Conservation (phyloP, 2,113 vertebrate species). For the Beaufortia kweichowensis region DNA sequence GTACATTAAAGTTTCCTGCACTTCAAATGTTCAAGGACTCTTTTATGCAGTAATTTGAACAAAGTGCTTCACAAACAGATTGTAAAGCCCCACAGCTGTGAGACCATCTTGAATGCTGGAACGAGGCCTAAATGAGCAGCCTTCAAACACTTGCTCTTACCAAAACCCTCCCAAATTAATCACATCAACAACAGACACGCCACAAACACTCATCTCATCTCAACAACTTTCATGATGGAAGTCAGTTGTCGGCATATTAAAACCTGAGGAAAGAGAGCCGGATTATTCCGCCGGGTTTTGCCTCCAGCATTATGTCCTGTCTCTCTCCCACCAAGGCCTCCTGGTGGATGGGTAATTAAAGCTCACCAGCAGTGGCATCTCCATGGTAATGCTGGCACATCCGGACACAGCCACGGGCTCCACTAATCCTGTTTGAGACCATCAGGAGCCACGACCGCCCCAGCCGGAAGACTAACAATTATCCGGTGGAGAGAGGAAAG, state of each 20-base stretch:
- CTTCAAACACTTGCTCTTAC: background rate
- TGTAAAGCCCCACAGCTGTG: background rate
- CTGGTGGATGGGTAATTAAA: slow-evolving; percentile 81
- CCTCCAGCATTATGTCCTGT: slow-evolving; percentile 37
- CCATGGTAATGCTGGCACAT: slow-evolving; percentile 72
- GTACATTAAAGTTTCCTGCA: too few species aligned
- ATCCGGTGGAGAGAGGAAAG: slow-evolving; percentile 47
- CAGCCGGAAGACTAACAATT: slow-evolving; percentile 75
- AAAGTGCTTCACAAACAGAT: background rate
- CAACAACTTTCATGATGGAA: background rate
- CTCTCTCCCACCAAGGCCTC: slow-evolving; percentile 68
- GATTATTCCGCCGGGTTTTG: slow-evolving; percentile 66
- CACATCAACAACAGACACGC: background rate
- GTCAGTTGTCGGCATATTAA: slow-evolving; percentile 52
- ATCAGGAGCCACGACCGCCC: slow-evolving; percentile 64
- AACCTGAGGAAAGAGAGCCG: slow-evolving; percentile 57
- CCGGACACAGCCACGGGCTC: slow-evolving; percentile 69
- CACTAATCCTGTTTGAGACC: slow-evolving; percentile 78
- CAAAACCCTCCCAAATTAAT: too few species aligned
- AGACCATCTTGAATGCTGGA: background rate
- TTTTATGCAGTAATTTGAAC: too few species aligned
- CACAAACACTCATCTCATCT: too few species aligned
- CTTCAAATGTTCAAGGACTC: too few species aligned
- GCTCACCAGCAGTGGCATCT: slow-evolving; percentile 68
- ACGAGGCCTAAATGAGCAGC: background rate